phyloP scores from a whole-genome alignment of 1,140 invertebrate species.

The Pseudoatta argentina region DNA sequence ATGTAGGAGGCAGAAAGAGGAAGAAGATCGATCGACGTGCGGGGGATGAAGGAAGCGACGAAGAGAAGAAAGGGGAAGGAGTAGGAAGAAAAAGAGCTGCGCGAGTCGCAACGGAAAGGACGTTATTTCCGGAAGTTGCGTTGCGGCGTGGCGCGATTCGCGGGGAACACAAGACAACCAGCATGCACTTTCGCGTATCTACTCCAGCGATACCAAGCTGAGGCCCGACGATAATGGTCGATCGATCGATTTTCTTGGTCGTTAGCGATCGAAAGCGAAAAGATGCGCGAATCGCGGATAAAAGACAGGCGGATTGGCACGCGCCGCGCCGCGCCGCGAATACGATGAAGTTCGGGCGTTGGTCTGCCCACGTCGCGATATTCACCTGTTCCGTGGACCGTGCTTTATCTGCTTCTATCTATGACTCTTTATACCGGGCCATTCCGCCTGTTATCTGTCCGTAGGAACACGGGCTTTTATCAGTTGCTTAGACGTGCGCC shows the following conservation, averaged over 20 bases:
- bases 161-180: slow-evolving; percentile 18
- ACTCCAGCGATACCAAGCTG: not conserved
- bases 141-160: not conserved
- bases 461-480: slow-evolving; percentile 84
- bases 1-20: too few species aligned
- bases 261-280: slow-evolving; percentile 12
- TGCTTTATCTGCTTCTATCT: slow-evolving; percentile 84
- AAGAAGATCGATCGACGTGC: not conserved
- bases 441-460: slow-evolving; percentile 84
- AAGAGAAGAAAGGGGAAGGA: not conserved
- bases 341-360: slow-evolving; percentile 79
- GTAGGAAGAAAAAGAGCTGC: not conserved
- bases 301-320: slow-evolving; percentile 21
- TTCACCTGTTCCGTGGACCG: slow-evolving; percentile 83
- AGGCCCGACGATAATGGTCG: slow-evolving; percentile 1
- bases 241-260: not conserved
- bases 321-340: slow-evolving; percentile 16
- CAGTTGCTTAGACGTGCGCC: slow-evolving; percentile 84
- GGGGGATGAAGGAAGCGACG: not conserved
- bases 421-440: slow-evolving; percentile 83
- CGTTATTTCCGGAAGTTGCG: slow-evolving; percentile 43
- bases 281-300: slow-evolving; percentile 27
- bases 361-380: slow-evolving; percentile 78
- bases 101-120: not conserved
- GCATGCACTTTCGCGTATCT: slow-evolving; percentile 48